phyloP scores from a whole-genome alignment of 2,113 vertebrate genomes.

The Atherinomorus stipes region DNA sequence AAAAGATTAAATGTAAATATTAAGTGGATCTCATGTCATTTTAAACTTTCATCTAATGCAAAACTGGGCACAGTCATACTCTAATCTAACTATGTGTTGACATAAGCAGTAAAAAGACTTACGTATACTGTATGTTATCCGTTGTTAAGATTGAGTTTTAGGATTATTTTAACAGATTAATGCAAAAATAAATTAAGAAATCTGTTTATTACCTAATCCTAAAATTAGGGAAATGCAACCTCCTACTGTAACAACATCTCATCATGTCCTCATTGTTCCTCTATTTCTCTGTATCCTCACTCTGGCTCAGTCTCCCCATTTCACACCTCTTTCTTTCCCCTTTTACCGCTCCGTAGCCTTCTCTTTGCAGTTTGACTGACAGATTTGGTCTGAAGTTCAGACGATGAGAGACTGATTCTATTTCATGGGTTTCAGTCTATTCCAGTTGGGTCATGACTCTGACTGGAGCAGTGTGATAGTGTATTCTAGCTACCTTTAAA shows the following conservation, averaged over 20 bases:
- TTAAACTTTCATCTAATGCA: too few relatives aligned
- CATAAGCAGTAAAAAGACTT: too few relatives aligned
- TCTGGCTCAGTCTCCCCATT: slow-evolving; percentile 1
- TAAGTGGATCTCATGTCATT: too few relatives aligned
- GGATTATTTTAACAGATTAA: too few relatives aligned
- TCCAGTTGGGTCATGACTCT: slow-evolving; percentile 58
- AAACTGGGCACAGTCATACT: too few relatives aligned
- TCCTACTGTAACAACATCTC: not conserved
- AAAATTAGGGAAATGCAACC: not conserved
- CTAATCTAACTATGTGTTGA: too few relatives aligned
- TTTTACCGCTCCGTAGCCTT: slow-evolving; percentile 29
- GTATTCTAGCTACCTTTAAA: slow-evolving; percentile 16
- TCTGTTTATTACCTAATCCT: too few relatives aligned
- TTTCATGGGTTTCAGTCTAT: slow-evolving; percentile 55
- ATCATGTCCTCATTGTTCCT: not conserved
- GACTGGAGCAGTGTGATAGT: slow-evolving; percentile 45
- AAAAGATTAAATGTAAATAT: too few relatives aligned
- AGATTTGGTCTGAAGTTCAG: slow-evolving; percentile 62
- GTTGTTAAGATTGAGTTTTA: too few relatives aligned
- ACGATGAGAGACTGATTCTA: slow-evolving; percentile 43
- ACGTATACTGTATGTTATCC: too few relatives aligned
- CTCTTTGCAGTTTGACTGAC: slow-evolving; percentile 60
- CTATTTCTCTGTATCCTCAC: not conserved
- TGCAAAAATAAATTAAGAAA: too few relatives aligned
- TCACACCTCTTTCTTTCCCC: slow-evolving; percentile 13